Base-by-base conservation (phyloP, 2,797 vertebrate genomes). In the Pelobates cultripes region DNA sequence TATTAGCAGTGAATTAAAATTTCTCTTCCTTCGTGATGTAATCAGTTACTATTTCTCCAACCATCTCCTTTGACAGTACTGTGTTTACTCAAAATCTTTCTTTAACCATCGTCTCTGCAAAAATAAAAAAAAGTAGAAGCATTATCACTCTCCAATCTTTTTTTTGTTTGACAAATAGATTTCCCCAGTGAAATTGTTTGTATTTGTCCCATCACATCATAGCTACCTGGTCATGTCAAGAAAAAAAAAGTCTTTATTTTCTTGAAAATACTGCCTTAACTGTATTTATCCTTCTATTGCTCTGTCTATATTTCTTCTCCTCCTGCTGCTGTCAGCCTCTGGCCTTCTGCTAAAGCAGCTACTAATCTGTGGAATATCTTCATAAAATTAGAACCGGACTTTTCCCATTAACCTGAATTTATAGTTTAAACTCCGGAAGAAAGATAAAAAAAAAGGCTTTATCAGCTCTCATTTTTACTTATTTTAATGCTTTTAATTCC, bases 181-280 rank as follows among this genome's bases (percentile, higher is more conserved):
- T 75, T 70, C 64, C 68, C 53, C 28, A 28, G 41, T 28, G 67
- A 51, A 64, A 53, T n/a, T 63, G 7, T 88, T 87, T 81, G 86
- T 84, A 78, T 82, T 84, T 66, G 84, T 80, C 88, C 74, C 88
- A 85, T 88, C 87, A 7, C 88, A 83, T 86, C 55, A 44, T 17
- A 68, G 7, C 41, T 77, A 28, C 60, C 61, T 64, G 61, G 61
- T 64, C 61, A 64, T 14, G 10, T 7, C 3, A 4, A 40, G 61
- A 40, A 64, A 3, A 15, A 51, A 51, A 51, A 51, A 51, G 47
- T 88, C 86, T 89, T 90, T 88, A 88, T 93, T 91, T 88, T 86
- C 86, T 88, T 89, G 84, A 88, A 90, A 88, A 88, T 85, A 86
- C 6, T 14, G 42, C 83, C 77, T 64, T 76, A 53, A 70, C 73